Conservation (phyloP, 2,113 vertebrate species). For the Eleginops maclovinus region DNA sequence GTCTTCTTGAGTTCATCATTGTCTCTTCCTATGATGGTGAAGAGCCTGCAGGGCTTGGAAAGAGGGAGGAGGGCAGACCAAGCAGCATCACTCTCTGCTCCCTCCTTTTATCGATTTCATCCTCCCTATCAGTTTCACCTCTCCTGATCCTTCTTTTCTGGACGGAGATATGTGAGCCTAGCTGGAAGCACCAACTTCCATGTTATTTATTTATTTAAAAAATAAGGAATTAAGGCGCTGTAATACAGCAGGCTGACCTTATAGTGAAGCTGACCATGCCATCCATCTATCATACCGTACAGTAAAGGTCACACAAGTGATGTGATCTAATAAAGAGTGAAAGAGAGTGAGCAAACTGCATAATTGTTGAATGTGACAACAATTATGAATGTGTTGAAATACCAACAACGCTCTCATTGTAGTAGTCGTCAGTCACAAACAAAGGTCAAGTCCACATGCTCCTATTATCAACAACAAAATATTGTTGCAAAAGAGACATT, state of each 20-base stretch:
- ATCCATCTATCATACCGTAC: neutral
- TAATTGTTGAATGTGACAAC: constrained; percentile 63
- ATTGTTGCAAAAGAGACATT: neutral
- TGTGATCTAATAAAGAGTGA: constrained; percentile 9
- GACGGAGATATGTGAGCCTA: constrained; percentile 11
- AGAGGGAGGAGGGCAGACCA: constrained; percentile 61
- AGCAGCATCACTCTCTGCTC: constrained; percentile 49
- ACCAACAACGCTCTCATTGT: constrained; percentile 18
- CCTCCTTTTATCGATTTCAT: constrained; percentile 18
- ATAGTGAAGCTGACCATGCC: neutral
- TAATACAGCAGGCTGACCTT: neutral
- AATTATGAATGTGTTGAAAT: too few relatives aligned
- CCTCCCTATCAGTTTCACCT: constrained; percentile 49
- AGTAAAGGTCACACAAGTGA: constrained; percentile 56
- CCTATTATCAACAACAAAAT: neutral
- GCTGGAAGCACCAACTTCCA: neutral
- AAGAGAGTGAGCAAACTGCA: neutral
- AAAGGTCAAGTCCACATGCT: neutral
- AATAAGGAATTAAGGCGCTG: neutral
- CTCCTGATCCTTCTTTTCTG: constrained; percentile 12
- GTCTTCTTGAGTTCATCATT: constrained; percentile 72
- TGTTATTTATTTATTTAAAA: constrained; percentile 1
- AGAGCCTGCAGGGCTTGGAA: constrained; percentile 62
- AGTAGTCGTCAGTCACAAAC: neutral
- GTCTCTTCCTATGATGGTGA: constrained; percentile 78